Evolutionary conservation across 2,797 vertebrate genomes (phyloP).

Genomic region (Argyrosomus regius): DNA sequence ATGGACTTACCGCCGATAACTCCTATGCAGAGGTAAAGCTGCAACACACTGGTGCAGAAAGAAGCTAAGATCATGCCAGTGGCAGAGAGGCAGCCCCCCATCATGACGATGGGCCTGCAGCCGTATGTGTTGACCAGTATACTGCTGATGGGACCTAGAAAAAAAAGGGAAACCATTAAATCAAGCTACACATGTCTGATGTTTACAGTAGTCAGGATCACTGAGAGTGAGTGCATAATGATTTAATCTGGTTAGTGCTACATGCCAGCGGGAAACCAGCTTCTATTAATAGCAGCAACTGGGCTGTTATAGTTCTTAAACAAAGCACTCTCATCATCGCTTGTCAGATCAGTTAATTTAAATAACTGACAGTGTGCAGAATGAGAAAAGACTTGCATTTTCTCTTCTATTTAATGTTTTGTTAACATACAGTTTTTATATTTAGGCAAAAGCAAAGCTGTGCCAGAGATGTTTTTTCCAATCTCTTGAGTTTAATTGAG

Average conservation of each 20-base stretch:
- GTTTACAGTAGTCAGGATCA: constrained; percentile 41
- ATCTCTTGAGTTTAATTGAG: background rate
- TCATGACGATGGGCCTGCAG: constrained; percentile 93
- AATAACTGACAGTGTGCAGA: constrained; percentile 3
- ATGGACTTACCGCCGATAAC: constrained; percentile 91
- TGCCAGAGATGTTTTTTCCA: background rate
- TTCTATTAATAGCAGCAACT: constrained; percentile 59
- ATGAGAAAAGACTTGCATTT: background rate
- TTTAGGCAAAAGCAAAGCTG: background rate
- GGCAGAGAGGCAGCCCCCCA: constrained; percentile 90
- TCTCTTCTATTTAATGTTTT: background rate
- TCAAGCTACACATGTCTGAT: constrained; percentile 20
- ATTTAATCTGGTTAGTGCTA: constrained; percentile 59
- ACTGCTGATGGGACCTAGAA: constrained; percentile 94
- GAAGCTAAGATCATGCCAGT: constrained; percentile 93
- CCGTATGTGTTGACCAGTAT: constrained; percentile 97
- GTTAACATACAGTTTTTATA: background rate
- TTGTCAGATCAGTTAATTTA: constrained; percentile 9
- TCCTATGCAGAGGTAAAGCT: constrained; percentile 95
- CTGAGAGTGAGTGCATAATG: constrained; percentile 42
- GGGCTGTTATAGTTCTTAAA: constrained; percentile 40
- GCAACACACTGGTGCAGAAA: constrained; percentile 89
- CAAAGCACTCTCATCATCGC: background rate
- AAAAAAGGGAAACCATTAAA: background rate
- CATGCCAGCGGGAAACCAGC: constrained; percentile 21